A percentile compares a stretch with the other conserved stretches of the same genome.
Evolutionary conservation across 1,140 invertebrate species (phyloP).

Genomic region (Epicauta chinensis): DNA sequence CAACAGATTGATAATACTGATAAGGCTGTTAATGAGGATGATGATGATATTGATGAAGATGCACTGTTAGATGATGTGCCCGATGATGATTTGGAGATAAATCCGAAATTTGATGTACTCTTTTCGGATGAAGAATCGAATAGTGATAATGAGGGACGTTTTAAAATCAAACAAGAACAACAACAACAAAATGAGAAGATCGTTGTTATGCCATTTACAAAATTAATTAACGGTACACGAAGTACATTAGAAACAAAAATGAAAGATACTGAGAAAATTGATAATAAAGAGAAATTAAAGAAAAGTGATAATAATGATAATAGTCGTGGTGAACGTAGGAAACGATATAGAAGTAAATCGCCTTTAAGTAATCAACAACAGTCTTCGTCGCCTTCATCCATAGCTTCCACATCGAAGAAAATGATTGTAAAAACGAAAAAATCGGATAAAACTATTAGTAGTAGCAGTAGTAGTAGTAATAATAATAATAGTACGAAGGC

Average conservation of each 20-base stretch:
- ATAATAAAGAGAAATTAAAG: neutral
- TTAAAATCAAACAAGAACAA: conserved; percentile 30
- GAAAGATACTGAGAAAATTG: neutral
- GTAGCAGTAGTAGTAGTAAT: no score
- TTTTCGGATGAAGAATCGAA: conserved; percentile 39
- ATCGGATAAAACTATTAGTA: conserved; percentile 14
- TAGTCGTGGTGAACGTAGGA: neutral
- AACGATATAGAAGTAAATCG: conserved; percentile 3
- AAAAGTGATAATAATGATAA: neutral
- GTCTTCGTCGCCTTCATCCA: neutral
- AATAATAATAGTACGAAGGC: no score
- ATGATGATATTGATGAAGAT: conserved; percentile 26
- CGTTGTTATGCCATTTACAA: conserved; percentile 20
- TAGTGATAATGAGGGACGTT: conserved; percentile 38
- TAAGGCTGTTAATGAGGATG: neutral
- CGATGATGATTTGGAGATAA: conserved; percentile 23
- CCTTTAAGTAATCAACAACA: conserved; percentile 1
- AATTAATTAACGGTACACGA: conserved; percentile 25
- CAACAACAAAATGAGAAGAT: conserved; percentile 11
- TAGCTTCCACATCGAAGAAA: neutral
- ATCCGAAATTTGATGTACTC: conserved; percentile 34
- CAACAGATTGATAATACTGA: neutral
- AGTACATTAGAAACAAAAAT: neutral
- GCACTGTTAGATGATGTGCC: conserved; percentile 17
- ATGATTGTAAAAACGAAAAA: neutral